Evolutionary conservation across 2,888 invertebrate species (phyloP), one percentile per base, ranked within the genome.

Genomic region (Mechanitis mazaeus): DNA sequence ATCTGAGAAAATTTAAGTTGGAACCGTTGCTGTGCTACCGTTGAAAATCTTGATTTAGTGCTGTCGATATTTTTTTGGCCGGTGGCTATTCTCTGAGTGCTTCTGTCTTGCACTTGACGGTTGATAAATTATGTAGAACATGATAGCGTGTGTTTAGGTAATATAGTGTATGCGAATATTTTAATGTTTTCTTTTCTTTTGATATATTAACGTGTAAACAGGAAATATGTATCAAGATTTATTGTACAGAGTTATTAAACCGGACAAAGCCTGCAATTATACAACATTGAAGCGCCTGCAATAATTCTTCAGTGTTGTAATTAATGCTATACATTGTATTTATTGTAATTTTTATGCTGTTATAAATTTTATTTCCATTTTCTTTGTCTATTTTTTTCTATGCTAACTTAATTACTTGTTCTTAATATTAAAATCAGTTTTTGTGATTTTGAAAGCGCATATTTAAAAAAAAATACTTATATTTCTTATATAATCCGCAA

Each of bases 21-120:
- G 72, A 74, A 68, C 38, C 38, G 42, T 60, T 60, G 20, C 20
- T 45, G 54, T 73, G 78, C 73, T 73, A 69, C 75, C 83, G 81
- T 76, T 69, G 74, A 83, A 70, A 85, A 85, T 84, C 66, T 69
- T 83, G 81, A 86, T 85, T 85, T 84, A 85, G 74, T 71, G 73
- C 72, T 69, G 66, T 68, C 70, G 58, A 72, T 72, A 68, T 75
- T 73, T 72, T 69, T 69, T 69, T 59, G 60, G 56, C 60, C 38
- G 47, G 28, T 59, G 63, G 64, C 61, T 57, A 61, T 64, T 65
- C 56, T 38, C 59, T 35, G 35, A 5, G 35, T 35, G 35, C 35
- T 35, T 35, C 35, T 35, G 35, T 35, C 35, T 35, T 35, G 35
- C 6, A 35, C 35, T 35, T 35, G 35, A 42, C 11, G 12, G 3